Base-by-base conservation (phyloP, 2,888 invertebrate genomes). In the Clitarchus hookeri region DNA sequence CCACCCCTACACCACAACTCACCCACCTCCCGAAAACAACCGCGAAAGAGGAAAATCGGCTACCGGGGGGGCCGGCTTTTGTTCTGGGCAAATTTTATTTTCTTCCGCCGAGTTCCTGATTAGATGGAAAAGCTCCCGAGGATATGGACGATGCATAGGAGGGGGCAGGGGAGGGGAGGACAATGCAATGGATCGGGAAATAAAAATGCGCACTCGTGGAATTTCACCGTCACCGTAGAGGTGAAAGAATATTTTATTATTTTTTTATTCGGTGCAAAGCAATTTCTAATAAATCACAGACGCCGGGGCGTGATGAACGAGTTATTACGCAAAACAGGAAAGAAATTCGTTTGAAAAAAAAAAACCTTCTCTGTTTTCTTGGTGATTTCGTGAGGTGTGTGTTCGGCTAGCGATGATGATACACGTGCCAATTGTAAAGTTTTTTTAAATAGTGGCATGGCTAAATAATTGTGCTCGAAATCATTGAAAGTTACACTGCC, bases 31-130 rank as follows among this genome's bases (percentile, higher is more conserved):
- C 65, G n/a, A 65, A 65, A 65, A 65, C 65, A 65, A 65, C 65
- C 65, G n/a, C 65, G 65, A 65, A 65, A 65, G 65, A 65, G 65
- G 65, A 65, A 65, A 65, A 65, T 65, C 65, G 65, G 65, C n/a
- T 65, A n/a, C 65, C 23, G 65, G 65, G 16, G 48, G 48, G 16
- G 6, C 12, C 13, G n/a, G n/a, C 65, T 65, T 65, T 65, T 65
- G 65, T 65, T 65, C 65, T 65, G 65, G 65, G 65, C 13, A 65
- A 65, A 23, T 65, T 65, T 65, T 65, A 65, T 65, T 65, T 65
- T 65, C 65, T 65, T 65, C 65, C 65, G n/a, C 65, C 65, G 65
- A 65, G 65, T 65, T 65, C 65, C 65, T 65, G 65, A 65, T 65
- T 65, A 65, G 65, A n/a, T 65, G 65, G 65, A 23, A 19, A 65